Evolutionary conservation across 2,888 invertebrate genomes (phyloP), one percentile per base, ranked within the genome.

Genomic region (Nomada flava): DNA sequence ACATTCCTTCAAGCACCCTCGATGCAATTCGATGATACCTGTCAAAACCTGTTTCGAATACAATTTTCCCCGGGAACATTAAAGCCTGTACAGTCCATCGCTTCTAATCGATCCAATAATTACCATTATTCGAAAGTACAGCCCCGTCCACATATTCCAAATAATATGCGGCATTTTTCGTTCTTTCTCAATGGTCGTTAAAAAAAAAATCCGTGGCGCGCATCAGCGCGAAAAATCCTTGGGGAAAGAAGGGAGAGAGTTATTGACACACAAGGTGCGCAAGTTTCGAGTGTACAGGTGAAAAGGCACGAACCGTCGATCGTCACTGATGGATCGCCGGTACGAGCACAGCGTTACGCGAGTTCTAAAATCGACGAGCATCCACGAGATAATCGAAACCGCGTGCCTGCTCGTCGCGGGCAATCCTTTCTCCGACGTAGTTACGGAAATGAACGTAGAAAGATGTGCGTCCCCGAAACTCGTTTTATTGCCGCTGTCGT

Each of bases 371-470:
- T 81, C 79, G 72, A 74, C 75, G 76, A 59, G 72, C 44, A 57
- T 63, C 60, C 72, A 64, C 76, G 72, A 60, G 71, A 83, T 81
- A 65, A 85, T 83, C 62, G 67, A 81, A 63, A 63, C 47, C 13
- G 53, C 55, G 57, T 60, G 62, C 44, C 26, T 0, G 62, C 57
- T 20, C 53, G 15, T 67, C 47, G 60, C 42, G 74, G 29, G 75
- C 69, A 71, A 76, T 82, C 72, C 76, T 86, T 76, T 84, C 78
- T 79, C 82, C 52, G 78, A 3, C 42, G 47, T 81, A 79, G 76
- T 20, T 79, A 82, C 55, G 73, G 82, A 76, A 88, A 86, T 47
- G 76, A 88, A 80, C 76, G 74, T 67, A 74, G 36, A 59, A n/a
- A 60, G 57, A 50, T 44, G 42, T 13, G 10, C 44, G 68, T 67